Conservation (phyloP, 2,797 vertebrate genomes). For the Acipenser ruthenus region DNA sequence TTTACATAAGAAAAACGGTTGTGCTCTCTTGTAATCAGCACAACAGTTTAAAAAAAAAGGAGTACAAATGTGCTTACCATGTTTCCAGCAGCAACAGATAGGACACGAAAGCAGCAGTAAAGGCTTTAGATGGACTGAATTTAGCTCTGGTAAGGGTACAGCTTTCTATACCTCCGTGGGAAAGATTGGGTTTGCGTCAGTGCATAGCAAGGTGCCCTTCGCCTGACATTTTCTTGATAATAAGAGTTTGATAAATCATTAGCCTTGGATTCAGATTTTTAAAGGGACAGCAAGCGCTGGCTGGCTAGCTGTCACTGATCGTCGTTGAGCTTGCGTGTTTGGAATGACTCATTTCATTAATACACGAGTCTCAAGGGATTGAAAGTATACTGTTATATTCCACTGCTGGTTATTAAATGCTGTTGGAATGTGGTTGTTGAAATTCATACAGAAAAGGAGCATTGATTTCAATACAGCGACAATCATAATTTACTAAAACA, state of each 20-base stretch:
- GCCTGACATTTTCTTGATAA: conserved; percentile 93
- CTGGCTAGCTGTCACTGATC: conserved; percentile 51
- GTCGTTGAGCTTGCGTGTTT: conserved; percentile 50
- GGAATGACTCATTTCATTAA: conserved; percentile 64
- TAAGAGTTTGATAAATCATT: conserved; percentile 96
- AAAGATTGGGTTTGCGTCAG: conserved; percentile 86
- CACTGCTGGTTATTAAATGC: too few relatives aligned
- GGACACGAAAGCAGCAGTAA: conserved; percentile 39
- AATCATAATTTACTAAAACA: too few relatives aligned
- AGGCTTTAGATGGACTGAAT: conserved; percentile 45
- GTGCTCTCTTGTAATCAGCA: too few relatives aligned
- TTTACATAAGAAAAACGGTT: too few relatives aligned
- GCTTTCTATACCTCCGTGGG: conserved; percentile 82
- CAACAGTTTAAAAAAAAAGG: too few relatives aligned
- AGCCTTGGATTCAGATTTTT: conserved; percentile 79
- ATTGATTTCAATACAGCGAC: too few relatives aligned
- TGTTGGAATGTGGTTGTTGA: too few relatives aligned
- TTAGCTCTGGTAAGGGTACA: conserved; percentile 57
- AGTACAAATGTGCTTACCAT: conserved; percentile 67
- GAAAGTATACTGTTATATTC: conserved; percentile 10
- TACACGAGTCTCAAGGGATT: conserved; percentile 46
- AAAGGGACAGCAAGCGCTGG: conserved; percentile 66
- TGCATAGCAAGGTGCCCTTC: conserved; percentile 91
- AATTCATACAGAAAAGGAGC: too few relatives aligned
- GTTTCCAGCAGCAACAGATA: conserved; percentile 36